A percentile compares a stretch with the other conserved stretches of the same genome.
Conservation (phyloP, 2,113 vertebrate species). For the Neogale vison region DNA sequence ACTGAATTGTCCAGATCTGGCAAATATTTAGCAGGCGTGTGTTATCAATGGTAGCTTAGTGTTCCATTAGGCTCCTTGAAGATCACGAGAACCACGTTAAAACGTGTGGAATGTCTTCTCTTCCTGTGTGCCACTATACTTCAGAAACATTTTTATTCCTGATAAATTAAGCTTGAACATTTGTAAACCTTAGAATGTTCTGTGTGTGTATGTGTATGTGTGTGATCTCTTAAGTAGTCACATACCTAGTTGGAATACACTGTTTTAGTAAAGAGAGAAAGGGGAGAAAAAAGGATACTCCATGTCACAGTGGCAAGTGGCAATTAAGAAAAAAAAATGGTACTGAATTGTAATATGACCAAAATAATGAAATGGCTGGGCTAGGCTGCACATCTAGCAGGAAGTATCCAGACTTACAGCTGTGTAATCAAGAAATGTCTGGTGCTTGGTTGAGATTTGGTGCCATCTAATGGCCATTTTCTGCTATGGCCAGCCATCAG, state of each 20-base stretch:
- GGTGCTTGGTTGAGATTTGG: not conserved
- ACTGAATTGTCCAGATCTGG: not conserved
- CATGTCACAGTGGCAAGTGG: not conserved
- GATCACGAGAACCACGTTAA: not conserved
- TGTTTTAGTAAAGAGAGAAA: not conserved
- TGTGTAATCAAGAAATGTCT: not conserved
- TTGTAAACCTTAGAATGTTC: not conserved
- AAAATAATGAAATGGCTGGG: not conserved
- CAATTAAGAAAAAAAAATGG: not conserved
- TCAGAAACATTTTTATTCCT: not conserved
- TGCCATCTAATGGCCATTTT: constrained; percentile 62
- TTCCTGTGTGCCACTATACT: not conserved
- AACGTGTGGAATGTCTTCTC: not conserved
- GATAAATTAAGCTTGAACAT: not conserved
- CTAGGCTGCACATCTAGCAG: not conserved
- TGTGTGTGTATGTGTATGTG: not conserved
- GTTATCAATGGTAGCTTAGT: not conserved
- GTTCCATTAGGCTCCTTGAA: not conserved
- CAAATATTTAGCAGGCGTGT: not conserved
- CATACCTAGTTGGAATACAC: not conserved
- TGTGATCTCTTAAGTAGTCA: not conserved
- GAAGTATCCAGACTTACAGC: not conserved
- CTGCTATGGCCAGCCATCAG: not conserved
- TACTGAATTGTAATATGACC: not conserved
- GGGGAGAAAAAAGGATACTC: not conserved